A percentile compares a stretch with the other conserved stretches of the same genome.
Conservation (phyloP, 2,797 vertebrate genomes). For the Basileuterus tristriatus region DNA sequence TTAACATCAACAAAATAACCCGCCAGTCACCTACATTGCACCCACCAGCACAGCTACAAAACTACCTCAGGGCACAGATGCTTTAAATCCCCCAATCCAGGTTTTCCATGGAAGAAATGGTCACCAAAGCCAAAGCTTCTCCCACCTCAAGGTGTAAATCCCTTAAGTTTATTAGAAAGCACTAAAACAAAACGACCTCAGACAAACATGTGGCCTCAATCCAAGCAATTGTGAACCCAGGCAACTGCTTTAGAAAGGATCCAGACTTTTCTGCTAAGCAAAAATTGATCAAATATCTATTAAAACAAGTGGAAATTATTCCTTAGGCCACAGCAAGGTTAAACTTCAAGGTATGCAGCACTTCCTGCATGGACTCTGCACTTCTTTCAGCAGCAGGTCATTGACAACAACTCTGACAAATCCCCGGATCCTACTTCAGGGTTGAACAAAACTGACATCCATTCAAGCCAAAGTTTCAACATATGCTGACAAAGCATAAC, state of each 20-base stretch:
- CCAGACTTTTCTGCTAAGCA: neutral
- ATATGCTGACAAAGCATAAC: neutral
- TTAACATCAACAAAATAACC: neutral
- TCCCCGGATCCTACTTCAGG: neutral
- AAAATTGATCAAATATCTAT: neutral
- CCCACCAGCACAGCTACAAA: neutral
- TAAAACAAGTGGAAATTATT: neutral
- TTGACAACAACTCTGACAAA: neutral
- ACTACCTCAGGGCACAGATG: fast-evolving
- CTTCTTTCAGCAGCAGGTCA: neutral
- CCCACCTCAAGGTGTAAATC: conserved; percentile 20
- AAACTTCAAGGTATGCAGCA: neutral
- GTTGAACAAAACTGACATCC: neutral
- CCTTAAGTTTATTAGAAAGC: neutral
- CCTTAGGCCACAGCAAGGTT: neutral
- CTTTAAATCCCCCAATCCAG: neutral
- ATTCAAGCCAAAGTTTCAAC: neutral
- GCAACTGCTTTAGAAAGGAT: neutral
- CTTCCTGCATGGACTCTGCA: fast-evolving
- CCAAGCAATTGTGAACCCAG: neutral
- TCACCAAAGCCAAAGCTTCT: neutral
- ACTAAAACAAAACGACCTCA: neutral
- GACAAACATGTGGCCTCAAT: neutral
- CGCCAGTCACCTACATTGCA: neutral
- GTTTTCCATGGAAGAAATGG: neutral